A percentile compares a stretch with the other conserved stretches of the same genome.
Evolutionary conservation across 2,113 vertebrate species (phyloP).

Genomic region (Urocynchramus pylzowi): DNA sequence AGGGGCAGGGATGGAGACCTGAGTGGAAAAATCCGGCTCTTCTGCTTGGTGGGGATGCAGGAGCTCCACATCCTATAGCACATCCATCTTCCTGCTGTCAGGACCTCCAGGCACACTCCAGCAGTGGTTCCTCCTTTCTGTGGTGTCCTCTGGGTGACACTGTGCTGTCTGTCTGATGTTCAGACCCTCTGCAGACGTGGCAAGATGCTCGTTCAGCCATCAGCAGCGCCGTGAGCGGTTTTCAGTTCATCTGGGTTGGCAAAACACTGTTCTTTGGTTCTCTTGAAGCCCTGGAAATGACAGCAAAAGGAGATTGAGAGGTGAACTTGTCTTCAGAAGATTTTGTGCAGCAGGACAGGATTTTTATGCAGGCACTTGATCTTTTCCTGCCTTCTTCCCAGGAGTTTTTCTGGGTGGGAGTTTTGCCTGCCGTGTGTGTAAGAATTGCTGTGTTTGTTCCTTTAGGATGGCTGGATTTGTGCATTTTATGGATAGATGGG

Average conservation of each 20-base stretch:
- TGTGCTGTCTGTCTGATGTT: background rate
- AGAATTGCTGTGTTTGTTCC: background rate
- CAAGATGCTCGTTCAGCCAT: background rate
- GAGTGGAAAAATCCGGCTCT: background rate
- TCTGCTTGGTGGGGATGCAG: background rate
- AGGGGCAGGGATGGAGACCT: background rate
- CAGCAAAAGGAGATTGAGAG: background rate
- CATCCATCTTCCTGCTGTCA: background rate
- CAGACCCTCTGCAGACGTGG: background rate
- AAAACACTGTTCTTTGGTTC: background rate
- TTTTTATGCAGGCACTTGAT: background rate
- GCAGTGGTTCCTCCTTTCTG: background rate
- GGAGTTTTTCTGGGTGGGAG: background rate
- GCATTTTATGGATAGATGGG: background rate
- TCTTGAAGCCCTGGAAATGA: background rate
- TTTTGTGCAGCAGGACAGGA: background rate
- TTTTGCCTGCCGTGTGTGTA: accelerated
- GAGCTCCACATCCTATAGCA: background rate
- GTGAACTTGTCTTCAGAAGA: background rate
- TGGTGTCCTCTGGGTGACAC: background rate
- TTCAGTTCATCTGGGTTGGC: background rate
- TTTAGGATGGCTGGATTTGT: background rate
- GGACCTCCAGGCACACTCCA: background rate
- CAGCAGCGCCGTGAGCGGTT: background rate
- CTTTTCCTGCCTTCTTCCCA: background rate